A percentile compares a stretch with the other conserved stretches of the same genome.
Evolutionary conservation across 2,797 vertebrate species (phyloP).

Genomic region (Tenualosa ilisha): DNA sequence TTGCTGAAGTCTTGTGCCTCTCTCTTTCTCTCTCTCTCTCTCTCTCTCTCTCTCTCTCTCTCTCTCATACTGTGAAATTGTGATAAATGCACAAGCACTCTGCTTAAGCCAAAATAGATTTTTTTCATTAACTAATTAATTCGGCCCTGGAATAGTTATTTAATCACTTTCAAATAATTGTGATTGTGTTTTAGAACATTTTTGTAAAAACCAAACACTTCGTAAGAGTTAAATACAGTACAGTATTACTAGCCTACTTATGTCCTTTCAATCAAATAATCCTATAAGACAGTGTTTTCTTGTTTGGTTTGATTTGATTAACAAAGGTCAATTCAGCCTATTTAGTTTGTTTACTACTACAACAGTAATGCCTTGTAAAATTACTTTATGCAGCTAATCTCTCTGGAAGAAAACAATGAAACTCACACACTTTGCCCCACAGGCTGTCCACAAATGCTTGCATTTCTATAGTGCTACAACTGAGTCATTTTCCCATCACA

Average conservation of each 20-base stretch:
- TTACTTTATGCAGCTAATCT: not conserved
- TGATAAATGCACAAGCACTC: not conserved
- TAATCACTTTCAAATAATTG: not conserved
- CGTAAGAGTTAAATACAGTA: not conserved
- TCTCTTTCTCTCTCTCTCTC: not conserved
- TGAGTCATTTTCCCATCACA: not conserved
- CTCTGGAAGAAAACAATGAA: not conserved
- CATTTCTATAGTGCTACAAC: not conserved
- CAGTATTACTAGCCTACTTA: not conserved
- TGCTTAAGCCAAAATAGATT: not conserved
- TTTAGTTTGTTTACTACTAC: conserved; percentile 16
- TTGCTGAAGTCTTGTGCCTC: not conserved
- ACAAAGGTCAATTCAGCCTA: conserved; percentile 44
- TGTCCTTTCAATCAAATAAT: not conserved
- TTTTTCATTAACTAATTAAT: not conserved
- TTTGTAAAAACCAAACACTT: not conserved
- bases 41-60: too few relatives aligned
- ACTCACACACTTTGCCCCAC: not conserved
- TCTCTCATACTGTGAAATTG: too few relatives aligned
- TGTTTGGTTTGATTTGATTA: conserved; percentile 2
- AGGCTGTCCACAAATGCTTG: not conserved
- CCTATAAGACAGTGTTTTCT: not conserved
- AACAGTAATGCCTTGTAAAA: not conserved
- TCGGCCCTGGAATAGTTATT: not conserved
- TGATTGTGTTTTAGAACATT: not conserved